phyloP scores from a whole-genome alignment of 92 coral and sea anemone genomes.

The Epizoanthus ramosus region DNA sequence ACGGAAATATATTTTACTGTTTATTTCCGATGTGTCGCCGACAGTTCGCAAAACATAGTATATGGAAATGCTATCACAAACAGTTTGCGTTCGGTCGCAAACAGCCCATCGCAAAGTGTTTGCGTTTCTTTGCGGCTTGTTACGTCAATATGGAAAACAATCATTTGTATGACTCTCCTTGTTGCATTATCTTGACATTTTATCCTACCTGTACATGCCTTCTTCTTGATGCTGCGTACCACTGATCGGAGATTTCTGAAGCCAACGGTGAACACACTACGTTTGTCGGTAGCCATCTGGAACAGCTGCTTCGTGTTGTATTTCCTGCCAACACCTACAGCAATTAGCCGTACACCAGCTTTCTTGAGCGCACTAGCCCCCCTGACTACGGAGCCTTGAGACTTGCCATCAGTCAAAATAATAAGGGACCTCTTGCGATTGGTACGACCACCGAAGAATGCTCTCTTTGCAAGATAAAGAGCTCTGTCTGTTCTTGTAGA shows the following conservation, averaged over 20 bases:
- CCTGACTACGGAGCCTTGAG: background rate
- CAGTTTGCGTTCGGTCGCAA: no score
- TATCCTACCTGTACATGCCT: slow-evolving; percentile 41
- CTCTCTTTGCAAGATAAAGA: slow-evolving; percentile 21
- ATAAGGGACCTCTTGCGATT: slow-evolving; percentile 32
- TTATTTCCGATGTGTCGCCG: no score
- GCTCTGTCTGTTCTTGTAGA: slow-evolving; percentile 37
- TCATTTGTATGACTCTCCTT: no score
- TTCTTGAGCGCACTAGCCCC: background rate
- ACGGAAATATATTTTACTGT: no score
- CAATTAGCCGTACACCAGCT: background rate
- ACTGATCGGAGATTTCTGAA: slow-evolving; percentile 28
- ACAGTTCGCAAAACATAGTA: no score
- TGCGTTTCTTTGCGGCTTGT: no score
- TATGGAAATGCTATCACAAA: no score
- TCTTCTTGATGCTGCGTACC: slow-evolving; percentile 24
- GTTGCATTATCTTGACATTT: no score
- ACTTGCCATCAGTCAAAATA: slow-evolving; percentile 14
- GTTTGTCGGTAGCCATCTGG: slow-evolving; percentile 36
- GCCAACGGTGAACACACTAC: slow-evolving; percentile 21
- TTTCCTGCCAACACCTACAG: slow-evolving; percentile 10
- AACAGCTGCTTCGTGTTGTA: slow-evolving; percentile 13
- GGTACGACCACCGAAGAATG: slow-evolving; percentile 34
- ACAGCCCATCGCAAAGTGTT: no score
- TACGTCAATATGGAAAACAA: no score